These are phyloP conservation scores for Coenonympha glycerion DNA, from an alignment of 2,888 invertebrate species.

Conservation along the genomic window DNA sequence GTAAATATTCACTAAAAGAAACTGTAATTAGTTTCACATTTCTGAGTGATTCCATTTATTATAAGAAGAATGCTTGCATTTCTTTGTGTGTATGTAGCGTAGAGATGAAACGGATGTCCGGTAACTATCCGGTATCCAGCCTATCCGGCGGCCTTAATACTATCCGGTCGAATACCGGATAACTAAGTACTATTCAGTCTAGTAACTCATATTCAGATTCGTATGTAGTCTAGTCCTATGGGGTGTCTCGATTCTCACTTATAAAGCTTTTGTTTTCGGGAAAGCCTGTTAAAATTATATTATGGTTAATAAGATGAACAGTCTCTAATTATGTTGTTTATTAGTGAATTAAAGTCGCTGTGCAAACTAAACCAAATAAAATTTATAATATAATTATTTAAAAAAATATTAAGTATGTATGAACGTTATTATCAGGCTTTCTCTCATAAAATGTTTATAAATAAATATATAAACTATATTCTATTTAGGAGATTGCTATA, in stretches of 20 bases:
- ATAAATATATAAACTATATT: neutral
- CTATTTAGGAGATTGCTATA: constrained; percentile 4
- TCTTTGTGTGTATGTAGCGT: constrained; percentile 72
- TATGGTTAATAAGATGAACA: constrained; percentile 22
- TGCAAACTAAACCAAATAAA: constrained; percentile 68
- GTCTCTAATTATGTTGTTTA: constrained; percentile 23
- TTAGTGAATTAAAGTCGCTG: constrained; percentile 51
- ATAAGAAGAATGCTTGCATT: constrained; percentile 74
- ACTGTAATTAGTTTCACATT: constrained; percentile 55
- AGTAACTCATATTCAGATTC: constrained; percentile 67
- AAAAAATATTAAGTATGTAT: constrained; percentile 11
- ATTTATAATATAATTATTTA: constrained; percentile 34
- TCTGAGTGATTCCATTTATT: constrained; percentile 74
- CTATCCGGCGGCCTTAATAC: too few relatives aligned
- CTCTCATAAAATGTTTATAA: constrained; percentile 34
- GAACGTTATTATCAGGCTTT: constrained; percentile 54
- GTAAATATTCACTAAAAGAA: constrained; percentile 58
- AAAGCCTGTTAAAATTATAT: constrained; percentile 47
- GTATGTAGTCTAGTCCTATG: constrained; percentile 70
- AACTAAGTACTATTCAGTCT: too few relatives aligned
- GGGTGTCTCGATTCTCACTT: constrained; percentile 68
- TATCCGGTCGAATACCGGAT: too few relatives aligned
- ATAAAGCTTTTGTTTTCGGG: constrained; percentile 57
- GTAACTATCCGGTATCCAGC: too few relatives aligned
- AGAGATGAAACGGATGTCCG: too few relatives aligned